Evolutionary conservation across 2,797 vertebrate genomes (phyloP), one percentile per base, ranked within the genome.

Genomic region (Microchirus variegatus): DNA sequence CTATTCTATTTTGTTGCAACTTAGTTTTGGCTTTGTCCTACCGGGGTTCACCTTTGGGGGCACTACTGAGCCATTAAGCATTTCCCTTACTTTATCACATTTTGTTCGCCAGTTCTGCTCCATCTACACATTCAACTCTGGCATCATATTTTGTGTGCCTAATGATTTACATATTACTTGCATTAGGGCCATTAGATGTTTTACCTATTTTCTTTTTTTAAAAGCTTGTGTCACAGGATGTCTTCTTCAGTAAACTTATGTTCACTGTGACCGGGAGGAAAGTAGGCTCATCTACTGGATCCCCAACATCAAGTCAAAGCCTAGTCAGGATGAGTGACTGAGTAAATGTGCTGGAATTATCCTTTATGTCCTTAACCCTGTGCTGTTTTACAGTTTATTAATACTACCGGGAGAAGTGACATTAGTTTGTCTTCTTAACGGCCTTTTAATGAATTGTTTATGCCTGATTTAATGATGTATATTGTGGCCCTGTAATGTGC

Each of bases 381-480:
- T 82, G 73, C 90, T 78, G 80, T 86, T 91, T 90, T 88, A 84
- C 86, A 84, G 65, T 85, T 80, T 89, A 91, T 91, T 90, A 91
- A 92, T 89, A 87, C 87, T 83, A 84, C 80, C 61, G 87, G 83
- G 84, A 86, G 86, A 85, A 81, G 81, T 91, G 88, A 90, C 88
- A 86, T 83, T 88, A 83, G 79, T 89, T 90, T 89, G 88, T 92
- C 88, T 90, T 87, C 89, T 87, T 92, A 92, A 92, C 87, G 67
- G 87, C 84, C 82, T 91, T 92, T 90, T 91, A 93, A 93, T 93
- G 88, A 93, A 92, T 92, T 91, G 91, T 93, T 93, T 93, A 90
- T 92, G 91, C 90, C 89, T 86, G 81, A 86, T 90, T 93, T 91
- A 92, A 93, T 92, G 90, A 91, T 90, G 89, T 91, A 89, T 90